A percentile compares a stretch with the other conserved stretches of the same genome.
phyloP scores from a whole-genome alignment of 2,113 vertebrate genomes.

The Stigmatopora nigra region DNA sequence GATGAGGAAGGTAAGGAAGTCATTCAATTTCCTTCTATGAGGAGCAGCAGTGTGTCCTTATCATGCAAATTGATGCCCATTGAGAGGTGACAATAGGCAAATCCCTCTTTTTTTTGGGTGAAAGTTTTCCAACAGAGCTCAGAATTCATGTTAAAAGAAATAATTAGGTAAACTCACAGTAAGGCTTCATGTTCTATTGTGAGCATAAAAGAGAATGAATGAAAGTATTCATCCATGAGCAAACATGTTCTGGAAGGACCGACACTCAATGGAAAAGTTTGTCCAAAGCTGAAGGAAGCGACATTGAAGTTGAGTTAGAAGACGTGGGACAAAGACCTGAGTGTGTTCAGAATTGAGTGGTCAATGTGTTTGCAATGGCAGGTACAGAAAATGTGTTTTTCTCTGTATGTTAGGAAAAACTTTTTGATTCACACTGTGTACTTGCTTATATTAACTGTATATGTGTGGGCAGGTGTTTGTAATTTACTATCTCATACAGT shows the following conservation, averaged over 20 bases:
- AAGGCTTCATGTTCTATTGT: not conserved
- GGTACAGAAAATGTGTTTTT: constrained; percentile 21
- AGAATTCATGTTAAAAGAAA: not conserved
- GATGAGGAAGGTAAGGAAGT: constrained; percentile 61
- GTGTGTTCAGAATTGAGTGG: constrained; percentile 23
- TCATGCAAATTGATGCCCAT: not conserved
- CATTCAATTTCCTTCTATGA: not conserved
- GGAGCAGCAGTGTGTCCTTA: not conserved
- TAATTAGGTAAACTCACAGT: not conserved
- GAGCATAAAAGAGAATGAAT: constrained; percentile 18
- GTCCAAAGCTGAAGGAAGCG: not conserved
- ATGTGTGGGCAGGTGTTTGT: not conserved
- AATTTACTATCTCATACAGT: too few species aligned
- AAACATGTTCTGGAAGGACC: constrained; percentile 1
- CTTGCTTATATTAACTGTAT: not conserved
- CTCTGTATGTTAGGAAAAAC: not conserved
- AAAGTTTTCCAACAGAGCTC: not conserved
- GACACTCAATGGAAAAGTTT: constrained; percentile 24
- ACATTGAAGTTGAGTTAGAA: constrained; percentile 11
- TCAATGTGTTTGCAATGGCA: constrained; percentile 22
- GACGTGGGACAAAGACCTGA: constrained; percentile 22
- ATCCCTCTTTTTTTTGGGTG: not conserved
- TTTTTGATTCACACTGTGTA: too few species aligned
- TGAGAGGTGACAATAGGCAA: not conserved
- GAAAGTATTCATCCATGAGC: constrained; percentile 13